These are phyloP conservation scores for Corella eumyota DNA, from an alignment of 23 tunicate species.

Conservation along the genomic window DNA sequence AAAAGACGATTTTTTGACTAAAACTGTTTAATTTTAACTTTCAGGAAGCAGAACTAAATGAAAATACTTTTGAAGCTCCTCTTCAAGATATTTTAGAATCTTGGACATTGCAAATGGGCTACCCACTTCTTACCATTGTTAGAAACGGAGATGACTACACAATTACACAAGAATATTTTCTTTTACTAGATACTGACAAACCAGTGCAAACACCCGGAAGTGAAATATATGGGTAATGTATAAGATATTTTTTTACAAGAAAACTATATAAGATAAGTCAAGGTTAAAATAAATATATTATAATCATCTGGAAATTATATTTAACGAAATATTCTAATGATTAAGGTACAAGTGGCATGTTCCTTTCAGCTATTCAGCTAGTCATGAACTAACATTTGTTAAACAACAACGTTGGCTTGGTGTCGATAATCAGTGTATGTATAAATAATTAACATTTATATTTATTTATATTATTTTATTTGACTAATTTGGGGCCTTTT, in stretches of 20 bases:
- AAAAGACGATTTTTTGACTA: too few relatives aligned
- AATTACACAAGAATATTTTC: constrained; percentile 65
- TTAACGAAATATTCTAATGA: too few relatives aligned
- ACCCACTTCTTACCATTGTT: constrained; percentile 49
- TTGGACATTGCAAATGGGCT: constrained; percentile 94
- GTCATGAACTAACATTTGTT: too few relatives aligned
- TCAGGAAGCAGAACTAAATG: constrained; percentile 21
- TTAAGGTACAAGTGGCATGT: constrained; percentile 81
- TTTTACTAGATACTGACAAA: constrained; percentile 33
- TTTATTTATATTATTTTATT: too few relatives aligned
- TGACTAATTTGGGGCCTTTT: too few relatives aligned
- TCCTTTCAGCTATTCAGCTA: too few relatives aligned
- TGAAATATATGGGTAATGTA: constrained; percentile 42
- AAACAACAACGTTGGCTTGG: too few relatives aligned
- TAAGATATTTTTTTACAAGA: neutral
- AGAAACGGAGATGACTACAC: neutral
- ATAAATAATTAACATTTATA: too few relatives aligned
- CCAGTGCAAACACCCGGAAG: constrained; percentile 55
- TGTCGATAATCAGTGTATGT: too few relatives aligned
- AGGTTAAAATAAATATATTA: too few relatives aligned
- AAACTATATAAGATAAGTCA: too few relatives aligned
- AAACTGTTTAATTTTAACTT: neutral
- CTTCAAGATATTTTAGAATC: constrained; percentile 38
- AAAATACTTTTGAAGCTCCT: constrained; percentile 10
- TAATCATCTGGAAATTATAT: too few relatives aligned